Base-by-base conservation (phyloP, 2,113 vertebrate genomes). In the Anoplopoma fimbria region DNA sequence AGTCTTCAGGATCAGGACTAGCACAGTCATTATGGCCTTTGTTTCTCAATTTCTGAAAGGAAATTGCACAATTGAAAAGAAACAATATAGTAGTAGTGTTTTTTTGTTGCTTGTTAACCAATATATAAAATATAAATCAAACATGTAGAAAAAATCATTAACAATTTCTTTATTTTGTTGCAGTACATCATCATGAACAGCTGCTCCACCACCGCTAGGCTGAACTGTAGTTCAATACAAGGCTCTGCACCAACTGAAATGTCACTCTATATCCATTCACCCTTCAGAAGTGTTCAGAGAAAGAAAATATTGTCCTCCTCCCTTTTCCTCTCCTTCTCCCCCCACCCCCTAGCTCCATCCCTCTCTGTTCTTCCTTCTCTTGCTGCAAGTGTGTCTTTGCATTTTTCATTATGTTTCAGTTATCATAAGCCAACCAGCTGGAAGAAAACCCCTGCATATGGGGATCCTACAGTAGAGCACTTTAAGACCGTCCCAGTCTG, bases 1-100 rank as follows among this genome's bases (percentile, higher is more conserved):
- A 97, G 97, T 99, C 98, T 95, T 99, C 97, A 86, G 96, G 96
- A 96, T 99, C 97, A 88, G 98, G 98, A 95, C 98, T 99, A 96
- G 98, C 97, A 98, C 97, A 99, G 96, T 98, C 98, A 98, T 96
- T 99, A 97, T 99, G 97, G 97, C 98, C 98, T 97, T 99, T 99
- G 96, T 98, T 99, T 99, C 97, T 99, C 97, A 99, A 97, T 94
- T 98, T 99, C 98, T 99, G 98, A 97, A 99, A 99, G 96, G 97
- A 97, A 99, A 99, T 98, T 96, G 96, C 96, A 99, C 95, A 99
- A 96, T 99, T 98, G 96, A 97, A 96, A 97, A 95, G 96, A 92
- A 90, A 89, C 55, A 86, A 79, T 68, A 86, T 86, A 79, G n/a
- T 7, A 65, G 31, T 70, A 25, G 12, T 69, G 34, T 60, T 79